Evolutionary conservation across 2,888 invertebrate species (phyloP).

Genomic region (Amblyjoppa fuscipennis): DNA sequence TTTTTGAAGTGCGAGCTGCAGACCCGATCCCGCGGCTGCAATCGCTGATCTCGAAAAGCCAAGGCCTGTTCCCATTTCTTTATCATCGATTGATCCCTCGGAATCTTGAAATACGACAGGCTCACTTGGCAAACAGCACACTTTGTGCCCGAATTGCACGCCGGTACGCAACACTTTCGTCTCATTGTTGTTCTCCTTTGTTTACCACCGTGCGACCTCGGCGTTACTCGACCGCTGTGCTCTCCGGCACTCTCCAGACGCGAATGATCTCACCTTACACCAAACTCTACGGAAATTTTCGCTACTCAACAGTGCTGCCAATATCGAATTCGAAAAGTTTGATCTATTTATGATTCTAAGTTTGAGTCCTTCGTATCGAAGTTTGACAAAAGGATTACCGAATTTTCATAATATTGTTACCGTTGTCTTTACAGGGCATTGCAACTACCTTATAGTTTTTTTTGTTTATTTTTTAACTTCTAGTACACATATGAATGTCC

Average conservation of each 20-base stretch:
- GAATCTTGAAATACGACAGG: conserved; percentile 55
- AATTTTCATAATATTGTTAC: neutral
- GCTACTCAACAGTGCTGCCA: neutral
- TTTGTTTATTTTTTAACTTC: neutral
- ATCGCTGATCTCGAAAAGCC: conserved; percentile 40
- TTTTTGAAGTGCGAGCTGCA: conserved; percentile 57
- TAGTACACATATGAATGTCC: neutral
- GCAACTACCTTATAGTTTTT: neutral
- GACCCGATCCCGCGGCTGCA: conserved; percentile 52
- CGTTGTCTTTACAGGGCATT: neutral
- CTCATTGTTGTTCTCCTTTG: conserved; percentile 22
- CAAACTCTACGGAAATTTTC: neutral
- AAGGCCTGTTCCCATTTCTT: conserved; percentile 60
- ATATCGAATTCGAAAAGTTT: neutral
- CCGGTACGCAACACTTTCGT: conserved; percentile 63
- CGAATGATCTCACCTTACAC: neutral
- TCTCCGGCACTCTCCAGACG: neutral
- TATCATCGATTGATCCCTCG: conserved; percentile 41
- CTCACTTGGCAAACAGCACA: conserved; percentile 56
- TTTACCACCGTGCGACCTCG: neutral
- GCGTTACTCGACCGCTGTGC: conserved; percentile 6
- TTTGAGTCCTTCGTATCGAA: neutral
- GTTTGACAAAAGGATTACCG: neutral
- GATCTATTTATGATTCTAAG: neutral
- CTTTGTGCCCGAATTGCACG: conserved; percentile 53